phyloP scores from a whole-genome alignment of 2,888 invertebrate genomes.

The Cataglyphis livida region DNA sequence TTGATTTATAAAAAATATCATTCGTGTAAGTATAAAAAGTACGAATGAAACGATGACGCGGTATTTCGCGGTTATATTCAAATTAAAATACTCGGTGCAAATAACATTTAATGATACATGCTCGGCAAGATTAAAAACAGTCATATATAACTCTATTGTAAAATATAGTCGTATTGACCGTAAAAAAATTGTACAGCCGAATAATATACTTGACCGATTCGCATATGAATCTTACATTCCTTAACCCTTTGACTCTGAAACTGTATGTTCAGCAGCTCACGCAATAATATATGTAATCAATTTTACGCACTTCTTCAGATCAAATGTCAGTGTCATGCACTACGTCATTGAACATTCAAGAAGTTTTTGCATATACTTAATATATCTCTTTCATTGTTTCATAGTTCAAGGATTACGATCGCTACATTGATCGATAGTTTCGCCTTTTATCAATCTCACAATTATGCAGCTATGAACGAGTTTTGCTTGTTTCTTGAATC shows the following conservation, averaged over 20 bases:
- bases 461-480: neutral
- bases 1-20: neutral
- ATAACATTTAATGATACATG: constrained; percentile 9
- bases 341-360: constrained; percentile 8
- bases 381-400: neutral
- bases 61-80: neutral
- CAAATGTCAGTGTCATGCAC: constrained; percentile 21
- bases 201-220: constrained; percentile 7
- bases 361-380: constrained; percentile 1
- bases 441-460: neutral
- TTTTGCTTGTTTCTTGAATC: neutral
- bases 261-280: constrained; percentile 5
- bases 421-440: neutral
- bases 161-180: constrained; percentile 2
- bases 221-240: constrained; percentile 16
- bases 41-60: neutral
- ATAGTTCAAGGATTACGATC: neutral
- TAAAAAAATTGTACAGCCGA: neutral
- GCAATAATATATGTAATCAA: constrained; percentile 12
- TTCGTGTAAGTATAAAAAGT: neutral
- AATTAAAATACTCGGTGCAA: constrained; percentile 7
- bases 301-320: constrained; percentile 25
- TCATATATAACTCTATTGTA: constrained; percentile 16
- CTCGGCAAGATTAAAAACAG: constrained; percentile 5
- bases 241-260: constrained; percentile 31